Base-by-base conservation (phyloP, 2,113 vertebrate species). In the Cebus imitator region DNA sequence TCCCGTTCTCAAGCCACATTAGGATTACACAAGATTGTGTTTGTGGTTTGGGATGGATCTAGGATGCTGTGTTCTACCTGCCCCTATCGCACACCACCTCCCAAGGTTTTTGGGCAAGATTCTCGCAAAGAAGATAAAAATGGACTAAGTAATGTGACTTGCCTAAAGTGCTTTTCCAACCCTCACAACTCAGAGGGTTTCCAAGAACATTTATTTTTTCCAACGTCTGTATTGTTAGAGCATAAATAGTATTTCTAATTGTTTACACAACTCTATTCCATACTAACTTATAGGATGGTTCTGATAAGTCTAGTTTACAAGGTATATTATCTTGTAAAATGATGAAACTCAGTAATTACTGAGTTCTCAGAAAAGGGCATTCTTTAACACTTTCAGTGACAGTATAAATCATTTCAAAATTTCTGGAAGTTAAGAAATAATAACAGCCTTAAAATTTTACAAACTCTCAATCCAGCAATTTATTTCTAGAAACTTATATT, bases 401-500 rank as follows among this genome's bases (percentile, higher is more conserved):
- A 79, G 18, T 68, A 43, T 75, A 58, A 90, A 61, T 82, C 40
- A 79, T 84, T 96, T 93, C 25, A 72, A 72, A 89, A 45, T 96
- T 90, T 78, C 23, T 82, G 18, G 10, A 89, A 87, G 25, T 92
- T 73, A 86, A 78, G 37, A 94, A 83, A 90, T 50, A 86, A 30
- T 80, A 87, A 78, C 1, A 66, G 27, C n/a, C 21, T 97, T 97
- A 87, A 66, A 68, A 84, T 93, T 76, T 88, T 85, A 21, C 45
- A 92, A 93, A 61, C 35, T 16, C 8, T 68, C 86, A 35, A 85
- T 23, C 32, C 35, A 78, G 12, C 6, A 89, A 30, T 86, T 76
- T 72, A 17, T 40, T 76, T 91, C n/a, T 78, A 91, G 48, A 97
- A 81, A 91, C 58, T 76, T 91, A 94, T 81, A 64, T 30, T 95